These are phyloP conservation scores for Circaetus cinerascens DNA, from an alignment of 2,113 vertebrate genomes.

Conservation along the genomic window DNA sequence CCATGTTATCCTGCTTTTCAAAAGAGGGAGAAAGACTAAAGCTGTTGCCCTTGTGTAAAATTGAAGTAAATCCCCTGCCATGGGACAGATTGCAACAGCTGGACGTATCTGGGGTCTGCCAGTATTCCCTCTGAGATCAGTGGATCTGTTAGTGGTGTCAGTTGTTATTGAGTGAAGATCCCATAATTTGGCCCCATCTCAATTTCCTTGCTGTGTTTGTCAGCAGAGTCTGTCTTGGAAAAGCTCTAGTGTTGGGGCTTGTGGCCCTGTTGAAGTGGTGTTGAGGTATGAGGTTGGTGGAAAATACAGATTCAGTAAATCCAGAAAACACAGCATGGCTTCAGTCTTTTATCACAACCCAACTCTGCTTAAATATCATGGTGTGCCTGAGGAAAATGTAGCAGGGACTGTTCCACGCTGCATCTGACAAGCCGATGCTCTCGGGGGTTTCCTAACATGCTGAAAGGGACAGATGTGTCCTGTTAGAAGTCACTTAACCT, in stretches of 20 bases:
- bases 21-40: background rate
- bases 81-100: background rate
- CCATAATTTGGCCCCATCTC: background rate
- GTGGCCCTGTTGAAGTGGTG: background rate
- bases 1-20: background rate
- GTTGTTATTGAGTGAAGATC: background rate
- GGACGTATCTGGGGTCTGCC: background rate
- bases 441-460: background rate
- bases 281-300: background rate
- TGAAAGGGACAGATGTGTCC: background rate
- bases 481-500: background rate
- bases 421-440: background rate
- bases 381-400: background rate
- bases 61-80: background rate
- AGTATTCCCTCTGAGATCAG: background rate
- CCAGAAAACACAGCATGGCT: background rate
- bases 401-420: background rate
- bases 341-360: background rate
- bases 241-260: background rate
- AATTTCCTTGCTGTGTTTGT: background rate
- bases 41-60: background rate
- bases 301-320: background rate
- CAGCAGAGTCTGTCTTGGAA: background rate
- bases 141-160: rapidly evolving
- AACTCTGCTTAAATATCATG: background rate